Conservation (phyloP, 2,113 vertebrate genomes). For the Alosa alosa region DNA sequence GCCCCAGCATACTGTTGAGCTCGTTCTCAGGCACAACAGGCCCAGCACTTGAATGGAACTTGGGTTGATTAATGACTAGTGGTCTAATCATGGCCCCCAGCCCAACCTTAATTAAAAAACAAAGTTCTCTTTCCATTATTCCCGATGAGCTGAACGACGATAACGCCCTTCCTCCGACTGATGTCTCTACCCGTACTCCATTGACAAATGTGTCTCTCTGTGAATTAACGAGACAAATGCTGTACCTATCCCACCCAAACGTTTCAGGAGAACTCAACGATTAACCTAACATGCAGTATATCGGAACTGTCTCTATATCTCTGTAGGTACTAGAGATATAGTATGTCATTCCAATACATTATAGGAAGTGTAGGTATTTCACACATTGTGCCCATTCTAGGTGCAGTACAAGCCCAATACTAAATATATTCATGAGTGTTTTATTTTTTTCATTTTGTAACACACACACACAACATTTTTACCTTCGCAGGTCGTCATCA, state of each 20-base stretch:
- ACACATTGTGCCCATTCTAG: not conserved
- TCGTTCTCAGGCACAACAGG: not conserved
- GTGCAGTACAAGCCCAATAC: not conserved
- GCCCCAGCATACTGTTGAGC: not conserved
- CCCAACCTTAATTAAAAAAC: slow-evolving; percentile 56
- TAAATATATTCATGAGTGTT: not conserved
- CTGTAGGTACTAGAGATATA: too few relatives aligned
- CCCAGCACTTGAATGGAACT: not conserved
- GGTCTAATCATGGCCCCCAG: slow-evolving; percentile 52
- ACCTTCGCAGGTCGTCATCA: not conserved
- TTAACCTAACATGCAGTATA: slow-evolving; percentile 1
- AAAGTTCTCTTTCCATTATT: slow-evolving; percentile 54
- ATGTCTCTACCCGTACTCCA: not conserved
- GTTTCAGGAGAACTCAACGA: not conserved
- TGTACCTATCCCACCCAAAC: not conserved
- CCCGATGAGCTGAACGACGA: slow-evolving; percentile 46
- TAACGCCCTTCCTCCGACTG: slow-evolving; percentile 33
- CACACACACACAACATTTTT: not conserved
- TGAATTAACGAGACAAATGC: not conserved
- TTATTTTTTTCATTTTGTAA: not conserved
- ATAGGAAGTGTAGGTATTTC: not conserved
- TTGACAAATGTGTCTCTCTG: not conserved
- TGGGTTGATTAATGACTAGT: slow-evolving; percentile 52
- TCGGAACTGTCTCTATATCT: not conserved
- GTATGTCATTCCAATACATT: not conserved